Evolutionary conservation across 2,797 vertebrate species (phyloP), one percentile per base, ranked within the genome.

Genomic region (Vespertilio murinus): DNA sequence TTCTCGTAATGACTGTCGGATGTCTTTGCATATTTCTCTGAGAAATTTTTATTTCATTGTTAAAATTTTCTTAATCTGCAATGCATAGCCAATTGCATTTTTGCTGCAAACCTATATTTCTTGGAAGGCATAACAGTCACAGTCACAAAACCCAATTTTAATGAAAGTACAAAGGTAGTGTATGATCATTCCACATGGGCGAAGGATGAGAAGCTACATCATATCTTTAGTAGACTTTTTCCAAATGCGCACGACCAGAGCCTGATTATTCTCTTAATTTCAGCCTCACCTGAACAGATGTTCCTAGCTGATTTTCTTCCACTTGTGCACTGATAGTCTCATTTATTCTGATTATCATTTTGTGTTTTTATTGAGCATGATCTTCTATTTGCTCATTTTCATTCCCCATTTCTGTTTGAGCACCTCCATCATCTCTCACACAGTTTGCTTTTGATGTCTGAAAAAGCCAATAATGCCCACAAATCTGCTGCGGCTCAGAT

Each of bases 281-380:
- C 95, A 97, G 88, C 93, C 96, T 97, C 96, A 97, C 97, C 96
- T 97, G 93, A 97, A 96, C 97, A 97, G 97, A 90, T 97, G 93
- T 97, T 97, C 79, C 45, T 10, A 90, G 88, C 16, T 96, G 96
- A 94, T 92, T 96, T 95, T 91, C 90, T 95, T 89, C 94, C 96
- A 80, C 71, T 97, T 93, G 89, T n/a, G 73, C 88, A 42, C 94
- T 96, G 97, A 96, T 97, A 95, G 97, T 96, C 94, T 96, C 94
- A 97, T 97, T 97, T 97, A 97, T 97, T 97, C 97, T 94, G 96
- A 97, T 95, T 96, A 97, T 97, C 97, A 95, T 97, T 97, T 97
- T 93, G 94, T 87, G 94, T 95, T 98, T 98, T 97, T 96, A 97
- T 97, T 97, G 97, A 94, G 87, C 93, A 95, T 91, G 96, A 93